Evolutionary conservation across 1,140 invertebrate species (phyloP).

Genomic region (Linepithema humile): DNA sequence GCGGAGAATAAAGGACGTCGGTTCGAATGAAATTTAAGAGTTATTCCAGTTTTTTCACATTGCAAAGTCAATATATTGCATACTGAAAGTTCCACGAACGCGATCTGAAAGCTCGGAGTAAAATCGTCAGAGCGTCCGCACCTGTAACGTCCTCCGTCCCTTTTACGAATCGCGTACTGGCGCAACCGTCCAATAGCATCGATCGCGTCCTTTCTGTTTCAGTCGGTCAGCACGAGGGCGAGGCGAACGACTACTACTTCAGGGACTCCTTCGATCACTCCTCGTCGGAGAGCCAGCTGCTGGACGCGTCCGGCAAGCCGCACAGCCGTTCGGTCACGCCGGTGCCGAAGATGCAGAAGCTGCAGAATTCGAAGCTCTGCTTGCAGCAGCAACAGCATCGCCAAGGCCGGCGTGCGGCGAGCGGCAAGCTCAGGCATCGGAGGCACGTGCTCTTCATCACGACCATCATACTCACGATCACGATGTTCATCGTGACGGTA

Average conservation of each 20-base stretch:
- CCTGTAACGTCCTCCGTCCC: conserved; percentile 16
- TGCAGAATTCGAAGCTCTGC: conserved; percentile 83
- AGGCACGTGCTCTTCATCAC: conserved; percentile 89
- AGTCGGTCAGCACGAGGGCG: conserved; percentile 80
- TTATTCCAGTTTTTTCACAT: background rate
- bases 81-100: conserved; percentile 1
- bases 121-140: conserved; percentile 3
- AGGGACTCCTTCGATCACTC: conserved; percentile 92
- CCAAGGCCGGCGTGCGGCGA: conserved; percentile 28
- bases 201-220: conserved; percentile 69
- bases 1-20: background rate
- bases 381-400: conserved; percentile 72
- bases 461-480: conserved; percentile 88
- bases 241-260: conserved; percentile 88
- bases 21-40: background rate
- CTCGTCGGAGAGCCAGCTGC: conserved; percentile 89
- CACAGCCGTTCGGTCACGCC: conserved; percentile 83
- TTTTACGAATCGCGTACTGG: background rate
- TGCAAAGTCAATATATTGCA: no score
- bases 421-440: conserved; percentile 76
- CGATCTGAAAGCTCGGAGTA: background rate
- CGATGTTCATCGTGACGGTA: conserved; percentile 87
- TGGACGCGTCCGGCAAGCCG: conserved; percentile 83
- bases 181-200: conserved; percentile 24
- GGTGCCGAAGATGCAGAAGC: conserved; percentile 86